These are phyloP conservation scores for Lagorchestes hirsutus DNA, from an alignment of 2,797 vertebrate genomes.

Conservation along the genomic window DNA sequence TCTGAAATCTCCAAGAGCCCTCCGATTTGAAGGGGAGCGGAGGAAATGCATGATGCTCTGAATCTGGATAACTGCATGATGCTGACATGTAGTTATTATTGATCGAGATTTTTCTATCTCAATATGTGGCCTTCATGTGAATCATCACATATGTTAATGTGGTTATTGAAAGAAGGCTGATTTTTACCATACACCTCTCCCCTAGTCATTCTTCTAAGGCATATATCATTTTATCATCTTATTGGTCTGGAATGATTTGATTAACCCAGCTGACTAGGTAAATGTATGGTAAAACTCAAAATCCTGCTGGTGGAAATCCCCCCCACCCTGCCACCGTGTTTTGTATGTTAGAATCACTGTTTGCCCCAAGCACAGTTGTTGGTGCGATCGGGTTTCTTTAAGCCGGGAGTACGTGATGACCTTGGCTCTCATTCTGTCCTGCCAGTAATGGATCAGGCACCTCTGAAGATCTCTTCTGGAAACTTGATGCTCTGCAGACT, in stretches of 20 bases:
- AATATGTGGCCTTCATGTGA: slow-evolving; percentile 88
- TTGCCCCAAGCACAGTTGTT: slow-evolving; percentile 83
- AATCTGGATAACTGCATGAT: slow-evolving; percentile 91
- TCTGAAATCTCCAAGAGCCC: slow-evolving; percentile 77
- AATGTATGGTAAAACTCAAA: slow-evolving; percentile 91
- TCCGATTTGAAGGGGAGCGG: slow-evolving; percentile 74
- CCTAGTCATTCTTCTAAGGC: slow-evolving; percentile 79
- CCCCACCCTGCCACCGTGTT: slow-evolving; percentile 82
- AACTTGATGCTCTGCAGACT: slow-evolving; percentile 98
- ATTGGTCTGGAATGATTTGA: slow-evolving; percentile 86
- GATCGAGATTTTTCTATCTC: slow-evolving; percentile 80
- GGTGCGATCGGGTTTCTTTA: slow-evolving; percentile 84
- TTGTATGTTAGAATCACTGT: slow-evolving; percentile 86
- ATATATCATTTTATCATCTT: slow-evolving; percentile 83
- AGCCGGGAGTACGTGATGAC: slow-evolving; percentile 76
- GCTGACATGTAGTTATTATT: slow-evolving; percentile 91
- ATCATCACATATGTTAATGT: slow-evolving; percentile 92
- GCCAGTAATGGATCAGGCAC: slow-evolving; percentile 97
- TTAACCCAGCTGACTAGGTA: slow-evolving; percentile 83
- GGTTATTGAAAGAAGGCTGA: slow-evolving; percentile 94
- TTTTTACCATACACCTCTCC: slow-evolving; percentile 93
- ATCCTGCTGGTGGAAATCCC: slow-evolving; percentile 88
- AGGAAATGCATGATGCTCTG: slow-evolving; percentile 93
- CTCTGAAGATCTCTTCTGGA: slow-evolving; percentile 99
- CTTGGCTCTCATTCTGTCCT: slow-evolving; percentile 82